A percentile compares a stretch with the other conserved stretches of the same genome.
phyloP scores from a whole-genome alignment of 2,113 vertebrate genomes.

The Xiphorhynchus elegans region DNA sequence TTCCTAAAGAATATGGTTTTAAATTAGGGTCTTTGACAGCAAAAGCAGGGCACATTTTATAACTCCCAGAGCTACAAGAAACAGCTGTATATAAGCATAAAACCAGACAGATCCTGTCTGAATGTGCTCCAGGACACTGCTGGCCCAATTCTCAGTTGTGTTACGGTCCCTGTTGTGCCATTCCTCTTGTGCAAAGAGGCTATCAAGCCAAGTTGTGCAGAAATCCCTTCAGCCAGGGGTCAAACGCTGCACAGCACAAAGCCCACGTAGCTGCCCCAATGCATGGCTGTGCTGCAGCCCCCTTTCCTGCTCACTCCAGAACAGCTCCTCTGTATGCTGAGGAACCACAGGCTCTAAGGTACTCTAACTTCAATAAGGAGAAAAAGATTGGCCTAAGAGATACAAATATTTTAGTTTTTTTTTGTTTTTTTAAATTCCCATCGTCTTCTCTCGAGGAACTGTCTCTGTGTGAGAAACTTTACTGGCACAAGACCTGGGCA shows the following conservation, averaged over 20 bases:
- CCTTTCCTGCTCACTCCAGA: not conserved
- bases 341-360: not conserved
- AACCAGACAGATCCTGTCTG: not conserved
- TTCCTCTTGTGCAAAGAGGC: not conserved
- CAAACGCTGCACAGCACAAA: not conserved
- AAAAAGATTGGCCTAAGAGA: not conserved
- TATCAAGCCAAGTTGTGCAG: not conserved
- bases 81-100: constrained; percentile 34
- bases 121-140: constrained; percentile 18
- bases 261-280: accelerated
- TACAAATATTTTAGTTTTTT: not conserved
- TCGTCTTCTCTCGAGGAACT: not conserved
- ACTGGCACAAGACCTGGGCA: not conserved
- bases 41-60: constrained; percentile 14
- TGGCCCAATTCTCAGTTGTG: constrained; percentile 42
- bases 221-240: not conserved
- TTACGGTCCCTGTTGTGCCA: not conserved
- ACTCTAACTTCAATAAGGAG: not conserved
- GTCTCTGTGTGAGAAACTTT: not conserved
- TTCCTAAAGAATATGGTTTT: constrained; percentile 18
- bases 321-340: not conserved
- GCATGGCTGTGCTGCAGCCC: not conserved
- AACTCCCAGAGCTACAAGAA: constrained; percentile 45
- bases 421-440: not conserved
- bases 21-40: constrained; percentile 38